These are phyloP conservation scores for Linhomoeus sp. DNA, from an alignment of 2,888 invertebrate genomes.

Conservation along the genomic window DNA sequence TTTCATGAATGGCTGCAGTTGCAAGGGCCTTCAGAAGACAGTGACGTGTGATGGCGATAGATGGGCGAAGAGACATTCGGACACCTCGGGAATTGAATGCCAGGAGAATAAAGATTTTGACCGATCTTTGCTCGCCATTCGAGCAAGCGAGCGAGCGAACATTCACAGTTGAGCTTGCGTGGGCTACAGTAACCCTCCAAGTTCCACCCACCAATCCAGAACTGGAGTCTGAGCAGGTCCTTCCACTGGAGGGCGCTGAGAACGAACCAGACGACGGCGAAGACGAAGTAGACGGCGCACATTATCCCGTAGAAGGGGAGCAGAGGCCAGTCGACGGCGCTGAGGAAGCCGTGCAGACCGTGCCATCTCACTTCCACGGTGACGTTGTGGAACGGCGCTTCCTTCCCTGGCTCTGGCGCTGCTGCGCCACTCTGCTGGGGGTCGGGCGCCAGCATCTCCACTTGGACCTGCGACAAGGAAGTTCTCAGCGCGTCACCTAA, in stretches of 20 bases:
- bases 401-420: background rate
- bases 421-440: background rate
- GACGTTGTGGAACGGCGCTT: background rate
- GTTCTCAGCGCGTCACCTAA: background rate
- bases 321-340: conserved; percentile 70
- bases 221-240: conserved; percentile 71
- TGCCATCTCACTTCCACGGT: conserved; percentile 3
- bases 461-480: background rate
- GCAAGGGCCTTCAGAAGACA: no score
- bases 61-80: no score
- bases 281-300: conserved; percentile 65
- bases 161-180: no score
- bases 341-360: conserved; percentile 48
- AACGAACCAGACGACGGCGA: conserved; percentile 58
- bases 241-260: conserved; percentile 70
- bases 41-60: no score
- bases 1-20: no score
- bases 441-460: background rate
- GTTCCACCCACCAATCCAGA: conserved; percentile 55
- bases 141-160: no score
- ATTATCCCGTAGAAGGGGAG: conserved; percentile 73
- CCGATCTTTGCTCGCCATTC: no score
- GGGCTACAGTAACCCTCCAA: no score
- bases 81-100: no score
- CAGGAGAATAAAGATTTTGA: no score